A percentile compares a stretch with the other conserved stretches of the same genome.
These are phyloP conservation scores for Scylla paramamosain DNA, from an alignment of 1,140 invertebrate species.

Conservation along the genomic window DNA sequence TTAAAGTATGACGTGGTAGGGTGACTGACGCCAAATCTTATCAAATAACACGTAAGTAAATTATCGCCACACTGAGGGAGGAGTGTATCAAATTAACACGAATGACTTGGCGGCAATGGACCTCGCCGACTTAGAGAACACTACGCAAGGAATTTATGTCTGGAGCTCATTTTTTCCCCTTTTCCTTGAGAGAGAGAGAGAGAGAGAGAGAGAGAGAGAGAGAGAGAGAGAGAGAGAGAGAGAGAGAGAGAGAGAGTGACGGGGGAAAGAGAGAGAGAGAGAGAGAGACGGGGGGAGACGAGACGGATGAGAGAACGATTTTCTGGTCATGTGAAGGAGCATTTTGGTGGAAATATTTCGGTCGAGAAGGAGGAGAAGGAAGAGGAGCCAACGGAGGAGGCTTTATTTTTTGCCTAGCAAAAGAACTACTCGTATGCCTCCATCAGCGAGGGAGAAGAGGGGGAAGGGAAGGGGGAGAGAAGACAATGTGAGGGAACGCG, in stretches of 20 bases:
- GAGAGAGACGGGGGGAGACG: not conserved
- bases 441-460: not conserved
- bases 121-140: not conserved
- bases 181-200: not conserved
- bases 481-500: not conserved
- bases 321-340: too few relatives aligned
- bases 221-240: too few relatives aligned
- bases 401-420: not conserved
- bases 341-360: too few relatives aligned
- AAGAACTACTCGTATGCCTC: too few relatives aligned
- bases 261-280: too few relatives aligned
- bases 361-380: not conserved
- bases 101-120: not conserved
- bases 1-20: not conserved
- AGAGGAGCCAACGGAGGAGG: not conserved
- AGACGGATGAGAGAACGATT: not conserved
- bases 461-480: not conserved
- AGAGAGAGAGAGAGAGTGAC: too few relatives aligned
- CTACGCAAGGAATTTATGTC: not conserved
- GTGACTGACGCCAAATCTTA: not conserved
- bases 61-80: not conserved
- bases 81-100: constrained; percentile 4
- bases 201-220: not conserved
- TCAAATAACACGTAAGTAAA: not conserved
- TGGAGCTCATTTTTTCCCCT: not conserved